These are phyloP conservation scores for Cheilosia scutellata DNA, from an alignment of 2,888 invertebrate genomes.

Conservation along the genomic window DNA sequence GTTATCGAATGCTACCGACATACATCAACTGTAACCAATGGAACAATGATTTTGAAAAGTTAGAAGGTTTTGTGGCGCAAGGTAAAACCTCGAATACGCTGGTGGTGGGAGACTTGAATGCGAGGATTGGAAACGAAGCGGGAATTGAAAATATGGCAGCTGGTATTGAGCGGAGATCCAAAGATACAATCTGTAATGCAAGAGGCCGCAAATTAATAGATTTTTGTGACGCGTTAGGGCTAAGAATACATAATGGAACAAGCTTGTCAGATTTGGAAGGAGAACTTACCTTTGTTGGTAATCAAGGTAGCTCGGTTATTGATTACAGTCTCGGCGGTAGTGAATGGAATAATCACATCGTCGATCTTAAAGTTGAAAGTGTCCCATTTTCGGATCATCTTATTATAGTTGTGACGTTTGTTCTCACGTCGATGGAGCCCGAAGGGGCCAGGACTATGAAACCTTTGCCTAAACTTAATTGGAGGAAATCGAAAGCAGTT, in stretches of 20 bases:
- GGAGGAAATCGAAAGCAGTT: background rate
- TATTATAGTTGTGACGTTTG: constrained; percentile 4
- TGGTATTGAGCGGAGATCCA: background rate
- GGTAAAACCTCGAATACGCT: too few relatives aligned
- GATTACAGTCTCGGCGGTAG: constrained; percentile 1
- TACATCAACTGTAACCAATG: too few relatives aligned
- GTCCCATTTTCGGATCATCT: constrained; percentile 3
- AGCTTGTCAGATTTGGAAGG: background rate
- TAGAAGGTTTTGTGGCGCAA: too few relatives aligned
- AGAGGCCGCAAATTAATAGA: background rate
- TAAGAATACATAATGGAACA: constrained; percentile 1
- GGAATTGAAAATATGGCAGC: background rate
- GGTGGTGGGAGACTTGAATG: too few relatives aligned
- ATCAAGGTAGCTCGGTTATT: constrained; percentile 1
- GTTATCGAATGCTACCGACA: too few relatives aligned
- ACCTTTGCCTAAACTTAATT: constrained; percentile 3
- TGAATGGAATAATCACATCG: constrained; percentile 3
- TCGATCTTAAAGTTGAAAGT: background rate
- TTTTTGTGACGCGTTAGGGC: constrained; percentile 9
- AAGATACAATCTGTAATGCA: background rate
- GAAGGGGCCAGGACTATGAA: background rate
- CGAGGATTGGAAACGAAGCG: background rate
- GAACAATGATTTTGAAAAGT: too few relatives aligned
- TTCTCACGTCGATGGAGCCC: background rate
- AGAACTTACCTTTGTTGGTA: constrained; percentile 9